Percentiles rank a stretch among this genome's conserved stretches.
Conservation (phyloP, 1,140 invertebrate species). For the Lamellibrachia luymesi region DNA sequence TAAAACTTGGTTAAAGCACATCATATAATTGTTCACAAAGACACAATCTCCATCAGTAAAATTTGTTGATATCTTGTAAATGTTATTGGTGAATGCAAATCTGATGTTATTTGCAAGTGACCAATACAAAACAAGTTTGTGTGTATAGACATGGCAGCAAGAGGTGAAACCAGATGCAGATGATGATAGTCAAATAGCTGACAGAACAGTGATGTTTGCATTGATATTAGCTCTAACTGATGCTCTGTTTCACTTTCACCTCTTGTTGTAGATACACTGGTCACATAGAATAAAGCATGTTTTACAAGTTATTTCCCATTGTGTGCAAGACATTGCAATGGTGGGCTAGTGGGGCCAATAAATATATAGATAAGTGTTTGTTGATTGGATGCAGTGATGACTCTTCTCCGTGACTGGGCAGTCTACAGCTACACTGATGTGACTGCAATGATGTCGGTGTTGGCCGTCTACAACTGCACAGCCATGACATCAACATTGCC, state of each 20-base stretch:
- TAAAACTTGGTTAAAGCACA: no score
- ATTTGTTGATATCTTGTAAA: no score
- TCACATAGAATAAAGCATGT: background rate
- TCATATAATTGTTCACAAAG: no score
- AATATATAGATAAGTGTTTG: background rate
- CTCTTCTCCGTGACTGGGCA: no score
- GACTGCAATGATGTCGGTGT: background rate
- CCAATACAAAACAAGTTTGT: no score
- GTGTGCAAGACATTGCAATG: background rate
- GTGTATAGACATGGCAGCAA: background rate
- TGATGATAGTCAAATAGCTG: background rate
- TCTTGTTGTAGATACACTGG: background rate
- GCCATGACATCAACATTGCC: no score
- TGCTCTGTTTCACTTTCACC: background rate
- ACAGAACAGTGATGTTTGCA: background rate
- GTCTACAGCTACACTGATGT: background rate
- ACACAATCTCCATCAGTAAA: no score
- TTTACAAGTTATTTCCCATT: background rate
- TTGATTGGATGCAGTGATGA: background rate
- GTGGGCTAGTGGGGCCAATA: background rate
- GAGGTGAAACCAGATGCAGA: background rate
- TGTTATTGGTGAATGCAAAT: no score
- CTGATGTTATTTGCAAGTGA: no score
- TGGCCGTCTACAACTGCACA: no score
- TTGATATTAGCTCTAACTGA: conserved; percentile 5